phyloP scores from a whole-genome alignment of 1,140 invertebrate genomes.

The Homalodisca vitripennis region DNA sequence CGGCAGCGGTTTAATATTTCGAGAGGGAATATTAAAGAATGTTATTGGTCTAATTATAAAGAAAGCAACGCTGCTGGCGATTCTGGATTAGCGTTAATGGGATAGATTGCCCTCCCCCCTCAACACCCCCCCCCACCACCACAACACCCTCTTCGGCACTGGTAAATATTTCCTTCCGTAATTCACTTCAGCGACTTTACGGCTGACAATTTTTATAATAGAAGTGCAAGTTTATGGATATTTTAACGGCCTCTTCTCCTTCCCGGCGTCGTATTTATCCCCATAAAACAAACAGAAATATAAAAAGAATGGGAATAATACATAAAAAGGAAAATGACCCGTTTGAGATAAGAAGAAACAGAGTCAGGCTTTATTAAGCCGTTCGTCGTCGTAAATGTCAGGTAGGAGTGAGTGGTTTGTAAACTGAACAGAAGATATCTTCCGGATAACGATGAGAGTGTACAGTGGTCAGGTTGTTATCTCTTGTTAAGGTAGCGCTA shows the following conservation, averaged over 20 bases:
- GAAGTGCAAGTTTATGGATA: conserved; percentile 24
- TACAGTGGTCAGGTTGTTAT: too few species aligned
- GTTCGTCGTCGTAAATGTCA: not conserved
- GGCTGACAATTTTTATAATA: conserved; percentile 21
- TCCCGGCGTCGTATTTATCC: conserved; percentile 7
- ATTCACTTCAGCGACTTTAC: conserved; percentile 17
- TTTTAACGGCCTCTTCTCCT: conserved; percentile 7
- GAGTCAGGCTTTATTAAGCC: not conserved
- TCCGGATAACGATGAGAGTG: too few species aligned
- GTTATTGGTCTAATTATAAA: not conserved
- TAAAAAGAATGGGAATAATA: conserved; percentile 24
- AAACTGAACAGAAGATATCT: too few species aligned
- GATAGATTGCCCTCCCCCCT: not conserved
- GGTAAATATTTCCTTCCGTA: conserved; percentile 17
- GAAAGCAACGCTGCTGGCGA: too few species aligned
- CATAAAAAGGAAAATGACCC: conserved; percentile 8
- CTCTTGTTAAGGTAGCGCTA: too few species aligned
- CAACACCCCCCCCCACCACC: not conserved
- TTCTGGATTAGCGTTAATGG: not conserved
- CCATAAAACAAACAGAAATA: conserved; percentile 26
- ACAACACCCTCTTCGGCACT: not conserved
- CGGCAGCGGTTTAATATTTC: not conserved
- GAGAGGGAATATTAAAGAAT: not conserved
- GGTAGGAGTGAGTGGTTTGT: too few species aligned
- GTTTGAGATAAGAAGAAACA: conserved; percentile 12